Conservation (phyloP, 2,113 vertebrate genomes). For the Misgurnus anguillicaudatus region DNA sequence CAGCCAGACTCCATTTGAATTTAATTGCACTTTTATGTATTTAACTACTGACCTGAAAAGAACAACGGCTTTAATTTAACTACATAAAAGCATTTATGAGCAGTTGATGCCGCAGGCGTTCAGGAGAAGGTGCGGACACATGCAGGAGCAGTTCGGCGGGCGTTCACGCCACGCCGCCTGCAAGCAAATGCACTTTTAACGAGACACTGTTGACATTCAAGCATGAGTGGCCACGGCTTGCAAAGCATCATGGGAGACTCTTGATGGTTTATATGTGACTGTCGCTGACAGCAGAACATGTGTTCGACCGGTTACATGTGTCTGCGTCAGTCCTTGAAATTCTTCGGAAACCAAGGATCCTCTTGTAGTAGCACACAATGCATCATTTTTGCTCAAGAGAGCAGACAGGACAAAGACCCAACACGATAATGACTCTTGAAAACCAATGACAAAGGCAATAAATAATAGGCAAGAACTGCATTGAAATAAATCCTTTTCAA, state of each 20-base stretch:
- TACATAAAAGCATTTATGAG: slow-evolving; percentile 66
- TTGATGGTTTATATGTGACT: slow-evolving; percentile 23
- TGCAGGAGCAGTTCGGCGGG: slow-evolving; percentile 1
- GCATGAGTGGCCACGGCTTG: slow-evolving; percentile 38
- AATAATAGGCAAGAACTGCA: slow-evolving; percentile 28
- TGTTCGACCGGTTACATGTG: slow-evolving; percentile 13
- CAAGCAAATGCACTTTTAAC: slow-evolving; percentile 53
- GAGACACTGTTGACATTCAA: slow-evolving; percentile 55
- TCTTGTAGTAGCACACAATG: background rate
- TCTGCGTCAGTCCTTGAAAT: slow-evolving; percentile 20
- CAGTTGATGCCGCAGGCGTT: slow-evolving; percentile 53
- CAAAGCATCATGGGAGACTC: background rate
- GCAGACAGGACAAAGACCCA: slow-evolving; percentile 39
- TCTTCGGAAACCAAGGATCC: slow-evolving; percentile 37
- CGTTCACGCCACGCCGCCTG: background rate
- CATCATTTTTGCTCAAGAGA: slow-evolving; percentile 14
- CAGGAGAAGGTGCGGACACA: slow-evolving; percentile 35
- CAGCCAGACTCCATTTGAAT: slow-evolving; percentile 65
- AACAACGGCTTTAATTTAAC: slow-evolving; percentile 74
- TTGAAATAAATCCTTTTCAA: slow-evolving; percentile 49
- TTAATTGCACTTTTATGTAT: slow-evolving; percentile 78
- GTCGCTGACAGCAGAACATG: slow-evolving; percentile 13
- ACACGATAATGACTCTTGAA: slow-evolving; percentile 46
- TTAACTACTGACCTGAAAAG: slow-evolving; percentile 80
- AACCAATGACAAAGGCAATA: slow-evolving; percentile 57